These are phyloP conservation scores for Ceratosolen solmsi DNA, from an alignment of 1,140 invertebrate genomes.

Conservation along the genomic window DNA sequence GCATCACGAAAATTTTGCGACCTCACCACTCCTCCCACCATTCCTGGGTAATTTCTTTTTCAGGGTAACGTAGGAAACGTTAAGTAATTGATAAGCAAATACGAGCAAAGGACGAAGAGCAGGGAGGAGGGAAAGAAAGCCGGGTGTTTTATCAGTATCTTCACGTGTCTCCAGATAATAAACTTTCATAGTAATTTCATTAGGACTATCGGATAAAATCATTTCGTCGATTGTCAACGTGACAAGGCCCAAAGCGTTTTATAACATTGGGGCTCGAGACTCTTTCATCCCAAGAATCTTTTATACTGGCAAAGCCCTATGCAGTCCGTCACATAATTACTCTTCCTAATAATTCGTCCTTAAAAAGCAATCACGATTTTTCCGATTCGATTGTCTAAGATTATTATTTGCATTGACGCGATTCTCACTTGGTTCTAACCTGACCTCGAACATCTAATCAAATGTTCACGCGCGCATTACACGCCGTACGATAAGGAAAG, in stretches of 20 bases:
- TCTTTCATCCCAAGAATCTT: too few relatives aligned
- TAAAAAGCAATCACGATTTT: too few relatives aligned
- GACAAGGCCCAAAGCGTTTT: background rate
- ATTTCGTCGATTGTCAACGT: background rate
- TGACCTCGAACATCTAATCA: too few relatives aligned
- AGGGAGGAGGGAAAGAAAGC: background rate
- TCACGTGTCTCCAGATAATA: background rate
- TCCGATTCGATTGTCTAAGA: too few relatives aligned
- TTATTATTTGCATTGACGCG: too few relatives aligned
- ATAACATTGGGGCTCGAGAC: background rate
- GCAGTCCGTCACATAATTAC: too few relatives aligned
- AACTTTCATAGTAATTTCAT: conserved; percentile 15
- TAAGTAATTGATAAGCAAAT: conserved; percentile 51
- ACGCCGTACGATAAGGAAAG: too few relatives aligned
- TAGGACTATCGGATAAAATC: background rate
- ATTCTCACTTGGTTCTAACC: too few relatives aligned
- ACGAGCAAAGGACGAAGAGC: conserved; percentile 1
- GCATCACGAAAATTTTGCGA: conserved; percentile 39
- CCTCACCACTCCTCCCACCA: background rate
- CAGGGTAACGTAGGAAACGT: conserved; percentile 15
- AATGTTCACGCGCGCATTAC: too few relatives aligned
- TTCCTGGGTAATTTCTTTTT: conserved; percentile 33
- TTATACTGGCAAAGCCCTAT: too few relatives aligned
- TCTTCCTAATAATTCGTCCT: too few relatives aligned
- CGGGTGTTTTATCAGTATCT: background rate